These are phyloP conservation scores for Endomychus coccineus DNA, from an alignment of 2,888 invertebrate genomes.

Conservation along the genomic window DNA sequence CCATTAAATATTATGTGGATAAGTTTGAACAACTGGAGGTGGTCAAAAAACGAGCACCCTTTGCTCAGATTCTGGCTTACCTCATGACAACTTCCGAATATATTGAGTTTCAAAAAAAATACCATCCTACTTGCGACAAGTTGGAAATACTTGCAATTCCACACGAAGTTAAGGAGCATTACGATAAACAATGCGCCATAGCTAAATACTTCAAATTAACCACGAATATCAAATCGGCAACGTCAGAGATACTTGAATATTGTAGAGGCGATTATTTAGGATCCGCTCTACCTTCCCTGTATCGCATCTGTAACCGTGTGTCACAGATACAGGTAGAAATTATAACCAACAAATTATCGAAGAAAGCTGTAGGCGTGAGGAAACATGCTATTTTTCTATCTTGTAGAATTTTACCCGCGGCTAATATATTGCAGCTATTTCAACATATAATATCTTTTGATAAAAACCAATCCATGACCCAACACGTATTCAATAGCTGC, in stretches of 20 bases:
- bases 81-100: slow-evolving; percentile 10
- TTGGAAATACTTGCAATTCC: slow-evolving; percentile 5
- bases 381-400: slow-evolving; percentile 11
- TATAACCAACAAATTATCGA: slow-evolving; percentile 3
- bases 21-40: slow-evolving; percentile 9
- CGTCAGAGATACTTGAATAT: slow-evolving; percentile 9
- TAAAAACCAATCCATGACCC: too few relatives aligned
- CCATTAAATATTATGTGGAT: slow-evolving; percentile 10
- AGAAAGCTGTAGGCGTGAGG: slow-evolving; percentile 10
- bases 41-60: slow-evolving; percentile 7
- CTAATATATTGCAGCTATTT: too few relatives aligned
- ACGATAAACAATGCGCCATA: slow-evolving; percentile 13
- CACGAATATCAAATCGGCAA: slow-evolving; percentile 1
- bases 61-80: slow-evolving; percentile 7
- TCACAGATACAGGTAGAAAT: slow-evolving; percentile 6
- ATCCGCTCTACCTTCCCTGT: slow-evolving; percentile 9
- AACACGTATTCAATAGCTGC: too few relatives aligned
- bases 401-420: too few relatives aligned
- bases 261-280: slow-evolving; percentile 11
- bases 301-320: slow-evolving; percentile 8
- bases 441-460: too few relatives aligned
- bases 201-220: slow-evolving; percentile 11
- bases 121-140: slow-evolving; percentile 9
- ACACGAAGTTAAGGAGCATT: slow-evolving; percentile 7
- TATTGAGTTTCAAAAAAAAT: slow-evolving; percentile 3